Conservation (phyloP, 2,797 vertebrate species). For the Chelon auratus region DNA sequence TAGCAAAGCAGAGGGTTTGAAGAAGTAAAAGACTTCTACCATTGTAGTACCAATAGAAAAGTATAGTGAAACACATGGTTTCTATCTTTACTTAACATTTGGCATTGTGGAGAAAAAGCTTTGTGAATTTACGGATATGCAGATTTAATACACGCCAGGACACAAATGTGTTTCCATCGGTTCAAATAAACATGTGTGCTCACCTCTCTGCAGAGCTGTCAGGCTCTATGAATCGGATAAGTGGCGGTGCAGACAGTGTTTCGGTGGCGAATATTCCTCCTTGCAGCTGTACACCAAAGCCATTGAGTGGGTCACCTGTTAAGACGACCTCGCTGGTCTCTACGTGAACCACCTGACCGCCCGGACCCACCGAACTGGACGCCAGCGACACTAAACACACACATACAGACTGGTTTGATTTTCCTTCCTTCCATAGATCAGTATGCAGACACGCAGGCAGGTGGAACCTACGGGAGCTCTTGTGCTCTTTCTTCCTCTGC, state of each 20-base stretch:
- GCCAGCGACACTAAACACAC: conserved; percentile 88
- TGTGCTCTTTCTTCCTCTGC: conserved; percentile 94
- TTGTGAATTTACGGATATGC: too few species aligned
- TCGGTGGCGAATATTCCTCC: conserved; percentile 97
- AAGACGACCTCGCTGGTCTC: conserved; percentile 93
- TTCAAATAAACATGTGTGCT: conserved; percentile 49
- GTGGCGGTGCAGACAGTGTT: conserved; percentile 93
- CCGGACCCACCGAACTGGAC: conserved; percentile 94
- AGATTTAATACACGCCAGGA: not conserved
- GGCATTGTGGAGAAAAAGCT: not conserved
- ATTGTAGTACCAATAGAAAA: not conserved
- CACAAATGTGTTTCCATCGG: not conserved
- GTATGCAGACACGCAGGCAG: not conserved
- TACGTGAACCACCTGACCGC: conserved; percentile 94
- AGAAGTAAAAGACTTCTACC: not conserved
- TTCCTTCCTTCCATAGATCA: not conserved
- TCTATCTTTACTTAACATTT: too few species aligned
- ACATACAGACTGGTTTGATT: not conserved
- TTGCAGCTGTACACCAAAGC: conserved; percentile 97
- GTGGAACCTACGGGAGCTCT: conserved; percentile 89
- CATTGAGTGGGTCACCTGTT: conserved; percentile 92
- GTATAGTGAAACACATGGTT: too few species aligned
- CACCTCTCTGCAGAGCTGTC: conserved; percentile 98
- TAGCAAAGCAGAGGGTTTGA: too few species aligned
- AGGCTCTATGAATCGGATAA: conserved; percentile 95